phyloP scores from a whole-genome alignment of 2,888 invertebrate genomes.

The Sinohyriopsis cumingii region DNA sequence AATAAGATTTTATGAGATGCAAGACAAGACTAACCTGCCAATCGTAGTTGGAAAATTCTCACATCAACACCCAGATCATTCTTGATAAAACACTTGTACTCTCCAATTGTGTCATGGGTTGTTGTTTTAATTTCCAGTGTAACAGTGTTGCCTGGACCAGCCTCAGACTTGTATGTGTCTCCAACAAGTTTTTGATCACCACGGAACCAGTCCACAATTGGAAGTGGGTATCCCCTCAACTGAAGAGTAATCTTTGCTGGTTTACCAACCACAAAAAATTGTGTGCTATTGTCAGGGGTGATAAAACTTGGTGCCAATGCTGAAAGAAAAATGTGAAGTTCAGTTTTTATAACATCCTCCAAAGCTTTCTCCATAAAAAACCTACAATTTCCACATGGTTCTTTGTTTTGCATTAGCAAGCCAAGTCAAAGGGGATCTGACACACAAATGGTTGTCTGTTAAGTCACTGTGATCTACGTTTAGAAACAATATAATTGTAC shows the following conservation, averaged over 20 bases:
- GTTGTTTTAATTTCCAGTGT: constrained; percentile 71
- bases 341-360: too few relatives aligned
- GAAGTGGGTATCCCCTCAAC: constrained; percentile 96
- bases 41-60: constrained; percentile 87
- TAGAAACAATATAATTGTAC: too few relatives aligned
- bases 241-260: constrained; percentile 93
- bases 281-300: constrained; percentile 83
- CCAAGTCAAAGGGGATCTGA: too few relatives aligned
- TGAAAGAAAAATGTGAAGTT: constrained; percentile 16
- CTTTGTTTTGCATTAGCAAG: too few relatives aligned
- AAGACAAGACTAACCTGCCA: constrained; percentile 76
- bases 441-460: too few relatives aligned
- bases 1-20: not conserved
- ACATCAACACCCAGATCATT: constrained; percentile 96
- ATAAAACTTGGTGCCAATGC: constrained; percentile 54
- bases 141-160: constrained; percentile 81
- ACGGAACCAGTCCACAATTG: constrained; percentile 91
- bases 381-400: too few relatives aligned
- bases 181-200: constrained; percentile 81
- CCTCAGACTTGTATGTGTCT: constrained; percentile 88
- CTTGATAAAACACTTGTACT: constrained; percentile 93
- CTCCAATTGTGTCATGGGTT: constrained; percentile 86
- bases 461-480: too few relatives aligned
- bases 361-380: too few relatives aligned
- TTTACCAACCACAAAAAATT: constrained; percentile 94